A percentile compares a stretch with the other conserved stretches of the same genome.
Evolutionary conservation across 1,140 invertebrate genomes (phyloP).

Genomic region (Condylostylus longicornis): DNA sequence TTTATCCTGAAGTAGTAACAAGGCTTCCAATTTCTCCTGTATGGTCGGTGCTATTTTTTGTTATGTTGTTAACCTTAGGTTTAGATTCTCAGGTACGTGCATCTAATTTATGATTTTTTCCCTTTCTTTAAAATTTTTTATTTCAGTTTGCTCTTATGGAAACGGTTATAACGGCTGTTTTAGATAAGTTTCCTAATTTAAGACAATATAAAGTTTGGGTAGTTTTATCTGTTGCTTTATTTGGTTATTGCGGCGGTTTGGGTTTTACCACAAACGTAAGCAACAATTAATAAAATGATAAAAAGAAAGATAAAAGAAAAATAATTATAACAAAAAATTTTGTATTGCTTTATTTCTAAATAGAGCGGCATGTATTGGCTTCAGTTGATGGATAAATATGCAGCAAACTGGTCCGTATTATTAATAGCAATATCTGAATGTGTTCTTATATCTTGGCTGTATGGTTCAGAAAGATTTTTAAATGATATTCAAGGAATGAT

Average conservation of each 20-base stretch:
- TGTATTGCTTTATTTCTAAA: background rate
- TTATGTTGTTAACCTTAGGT: conserved; percentile 64
- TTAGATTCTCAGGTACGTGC: conserved; percentile 52
- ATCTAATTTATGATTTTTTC: conserved; percentile 1
- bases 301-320: background rate
- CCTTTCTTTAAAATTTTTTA: background rate
- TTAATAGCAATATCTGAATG: conserved; percentile 67
- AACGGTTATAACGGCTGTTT: conserved; percentile 63
- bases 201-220: conserved; percentile 57
- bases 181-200: conserved; percentile 56
- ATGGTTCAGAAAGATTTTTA: conserved; percentile 65
- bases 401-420: conserved; percentile 71
- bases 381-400: conserved; percentile 73
- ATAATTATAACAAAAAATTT: background rate
- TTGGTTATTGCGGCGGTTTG: conserved; percentile 58
- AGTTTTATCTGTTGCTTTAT: conserved; percentile 48
- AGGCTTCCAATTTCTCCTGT: conserved; percentile 62
- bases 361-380: conserved; percentile 72
- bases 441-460: conserved; percentile 65
- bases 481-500: conserved; percentile 69
- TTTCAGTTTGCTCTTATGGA: conserved; percentile 61
- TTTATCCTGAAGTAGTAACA: conserved; percentile 73
- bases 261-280: conserved; percentile 62
- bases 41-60: conserved; percentile 75
- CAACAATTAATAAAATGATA: conserved; percentile 4